phyloP scores from a whole-genome alignment of 1,140 invertebrate species.

The Drosophila biarmipes region DNA sequence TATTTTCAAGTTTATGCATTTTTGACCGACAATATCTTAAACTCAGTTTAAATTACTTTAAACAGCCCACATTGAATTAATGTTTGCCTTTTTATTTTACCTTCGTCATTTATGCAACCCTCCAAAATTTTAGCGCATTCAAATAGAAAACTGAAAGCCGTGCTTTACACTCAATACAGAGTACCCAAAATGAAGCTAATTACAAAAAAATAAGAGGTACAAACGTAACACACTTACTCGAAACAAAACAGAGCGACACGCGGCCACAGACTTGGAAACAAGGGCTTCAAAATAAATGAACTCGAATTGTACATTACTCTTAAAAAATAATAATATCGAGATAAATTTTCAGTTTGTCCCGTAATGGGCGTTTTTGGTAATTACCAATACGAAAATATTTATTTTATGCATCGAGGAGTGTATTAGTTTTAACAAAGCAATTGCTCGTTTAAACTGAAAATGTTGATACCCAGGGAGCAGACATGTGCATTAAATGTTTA shows the following conservation, averaged over 20 bases:
- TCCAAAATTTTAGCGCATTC: conserved; percentile 15
- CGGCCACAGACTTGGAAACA: conserved; percentile 40
- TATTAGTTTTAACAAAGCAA: conserved; percentile 5
- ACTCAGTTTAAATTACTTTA: not conserved
- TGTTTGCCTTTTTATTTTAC: conserved; percentile 3
- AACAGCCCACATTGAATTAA: not conserved
- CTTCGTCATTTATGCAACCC: not conserved
- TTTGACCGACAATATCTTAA: not conserved
- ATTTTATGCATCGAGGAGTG: conserved; percentile 7
- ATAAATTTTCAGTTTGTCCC: not conserved
- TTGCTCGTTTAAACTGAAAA: conserved; percentile 15
- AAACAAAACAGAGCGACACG: conserved; percentile 42
- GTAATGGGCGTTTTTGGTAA: too few species aligned
- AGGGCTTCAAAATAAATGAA: conserved; percentile 49
- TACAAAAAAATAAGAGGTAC: conserved; percentile 23
- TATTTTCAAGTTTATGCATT: not conserved
- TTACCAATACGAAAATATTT: not conserved
- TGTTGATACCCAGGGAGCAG: conserved; percentile 14
- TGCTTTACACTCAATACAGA: conserved; percentile 1
- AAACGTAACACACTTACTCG: conserved; percentile 59
- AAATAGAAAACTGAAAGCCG: conserved; percentile 27
- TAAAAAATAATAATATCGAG: not conserved
- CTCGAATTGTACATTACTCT: not conserved
- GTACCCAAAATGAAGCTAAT: conserved; percentile 18
- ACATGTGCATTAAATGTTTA: conserved; percentile 78